A percentile compares a stretch with the other conserved stretches of the same genome.
Evolutionary conservation across 2,888 invertebrate genomes (phyloP).

Genomic region (Dolomedes plantarius): DNA sequence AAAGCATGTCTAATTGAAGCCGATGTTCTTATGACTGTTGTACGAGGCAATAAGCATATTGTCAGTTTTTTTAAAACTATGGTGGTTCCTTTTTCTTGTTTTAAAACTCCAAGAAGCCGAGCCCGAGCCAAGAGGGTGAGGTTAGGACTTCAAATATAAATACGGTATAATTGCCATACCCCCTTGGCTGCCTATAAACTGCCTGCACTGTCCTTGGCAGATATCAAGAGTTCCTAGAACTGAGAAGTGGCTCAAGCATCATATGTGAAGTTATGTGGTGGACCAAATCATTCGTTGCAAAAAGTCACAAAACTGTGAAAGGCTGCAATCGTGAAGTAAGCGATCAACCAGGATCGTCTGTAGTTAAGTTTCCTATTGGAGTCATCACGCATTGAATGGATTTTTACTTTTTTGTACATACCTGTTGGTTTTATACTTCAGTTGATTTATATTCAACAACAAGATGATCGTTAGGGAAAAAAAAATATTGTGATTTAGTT

Average conservation of each 20-base stretch:
- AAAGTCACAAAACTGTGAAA: conserved; percentile 32
- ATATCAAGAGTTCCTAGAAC: conserved; percentile 70
- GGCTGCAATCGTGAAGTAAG: conserved; percentile 42
- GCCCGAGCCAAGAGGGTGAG: conserved; percentile 69
- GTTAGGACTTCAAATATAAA: conserved; percentile 30
- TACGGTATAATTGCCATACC: conserved; percentile 27
- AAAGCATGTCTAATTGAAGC: neutral
- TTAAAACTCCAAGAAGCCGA: conserved; percentile 36
- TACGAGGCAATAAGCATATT: conserved; percentile 47
- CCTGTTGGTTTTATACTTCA: conserved; percentile 42
- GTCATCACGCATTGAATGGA: conserved; percentile 26
- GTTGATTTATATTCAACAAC: conserved; percentile 31
- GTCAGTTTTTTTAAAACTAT: conserved; percentile 43
- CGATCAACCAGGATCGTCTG: conserved; percentile 20
- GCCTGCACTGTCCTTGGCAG: conserved; percentile 67
- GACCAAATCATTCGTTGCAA: conserved; percentile 65
- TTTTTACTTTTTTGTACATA: conserved; percentile 60
- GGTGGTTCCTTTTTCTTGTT: conserved; percentile 37
- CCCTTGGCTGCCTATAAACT: conserved; percentile 68
- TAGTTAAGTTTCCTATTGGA: conserved; percentile 60
- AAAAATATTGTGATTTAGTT: conserved; percentile 36
- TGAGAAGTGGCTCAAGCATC: conserved; percentile 67
- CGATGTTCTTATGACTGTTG: conserved; percentile 44
- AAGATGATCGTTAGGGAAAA: conserved; percentile 48
- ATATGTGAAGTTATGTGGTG: conserved; percentile 47